phyloP scores from a whole-genome alignment of 2,888 invertebrate species.

The Drosophila sordidula region DNA sequence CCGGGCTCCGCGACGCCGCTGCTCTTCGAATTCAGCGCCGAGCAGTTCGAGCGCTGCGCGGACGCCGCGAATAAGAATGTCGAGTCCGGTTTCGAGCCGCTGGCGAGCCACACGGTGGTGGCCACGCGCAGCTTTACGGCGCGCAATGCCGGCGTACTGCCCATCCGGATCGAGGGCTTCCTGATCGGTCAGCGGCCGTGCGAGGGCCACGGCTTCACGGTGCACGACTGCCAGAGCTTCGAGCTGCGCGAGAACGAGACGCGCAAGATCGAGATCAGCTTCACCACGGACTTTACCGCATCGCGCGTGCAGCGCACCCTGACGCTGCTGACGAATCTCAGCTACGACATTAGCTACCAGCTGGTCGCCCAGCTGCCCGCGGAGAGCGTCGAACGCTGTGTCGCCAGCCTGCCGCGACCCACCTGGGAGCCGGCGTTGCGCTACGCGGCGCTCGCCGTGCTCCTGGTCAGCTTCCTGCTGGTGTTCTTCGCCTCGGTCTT shows the following conservation, averaged over 20 bases:
- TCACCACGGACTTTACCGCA: slow-evolving; percentile 94
- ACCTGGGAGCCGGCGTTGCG: slow-evolving; percentile 91
- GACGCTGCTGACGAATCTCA: slow-evolving; percentile 88
- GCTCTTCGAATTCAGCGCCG: slow-evolving; percentile 90
- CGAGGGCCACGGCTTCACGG: slow-evolving; percentile 92
- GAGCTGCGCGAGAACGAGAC: slow-evolving; percentile 90
- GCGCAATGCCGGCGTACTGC: slow-evolving; percentile 95
- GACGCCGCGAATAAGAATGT: slow-evolving; percentile 7
- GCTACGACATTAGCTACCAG: slow-evolving; percentile 88
- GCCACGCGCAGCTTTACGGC: slow-evolving; percentile 93
- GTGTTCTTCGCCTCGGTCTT: slow-evolving; percentile 89
- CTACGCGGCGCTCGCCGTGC: slow-evolving; percentile 87
- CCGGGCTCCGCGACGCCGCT: slow-evolving; percentile 91
- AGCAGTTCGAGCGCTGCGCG: slow-evolving; percentile 87
- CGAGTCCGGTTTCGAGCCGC: background rate
- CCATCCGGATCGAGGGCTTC: slow-evolving; percentile 90
- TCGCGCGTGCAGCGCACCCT: slow-evolving; percentile 89
- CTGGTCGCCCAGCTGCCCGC: slow-evolving; percentile 88
- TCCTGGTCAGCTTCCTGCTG: slow-evolving; percentile 88
- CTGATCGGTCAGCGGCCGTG: slow-evolving; percentile 89
- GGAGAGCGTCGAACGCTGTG: slow-evolving; percentile 89
- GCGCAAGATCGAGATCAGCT: slow-evolving; percentile 92
- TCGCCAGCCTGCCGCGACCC: slow-evolving; percentile 89
- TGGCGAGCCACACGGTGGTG: slow-evolving; percentile 85
- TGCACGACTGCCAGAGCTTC: slow-evolving; percentile 91